Conservation (phyloP, 2,113 vertebrate genomes). For the Epinephelus fuscoguttatus region DNA sequence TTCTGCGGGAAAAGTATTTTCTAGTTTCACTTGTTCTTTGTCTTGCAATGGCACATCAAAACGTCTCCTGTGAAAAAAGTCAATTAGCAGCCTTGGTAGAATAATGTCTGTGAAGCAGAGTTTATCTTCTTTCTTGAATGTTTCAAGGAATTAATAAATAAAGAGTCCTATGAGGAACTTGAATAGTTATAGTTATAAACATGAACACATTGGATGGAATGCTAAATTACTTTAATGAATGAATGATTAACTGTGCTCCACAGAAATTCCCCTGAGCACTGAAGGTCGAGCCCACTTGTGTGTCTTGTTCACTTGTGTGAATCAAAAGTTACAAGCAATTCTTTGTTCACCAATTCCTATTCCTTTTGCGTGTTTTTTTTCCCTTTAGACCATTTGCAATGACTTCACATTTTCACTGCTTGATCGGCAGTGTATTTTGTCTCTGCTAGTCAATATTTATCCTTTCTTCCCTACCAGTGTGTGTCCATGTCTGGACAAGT, state of each 20-base stretch:
- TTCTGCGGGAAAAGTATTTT: too few species aligned
- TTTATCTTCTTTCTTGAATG: not conserved
- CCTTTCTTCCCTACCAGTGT: conserved; percentile 18
- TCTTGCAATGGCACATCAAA: not conserved
- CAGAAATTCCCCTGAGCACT: too few species aligned
- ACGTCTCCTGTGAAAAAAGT: not conserved
- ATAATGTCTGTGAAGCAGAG: not conserved
- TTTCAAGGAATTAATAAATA: not conserved
- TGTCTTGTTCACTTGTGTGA: too few species aligned
- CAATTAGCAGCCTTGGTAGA: not conserved
- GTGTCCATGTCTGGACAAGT: conserved; percentile 29
- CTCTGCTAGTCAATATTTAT: conserved; percentile 39
- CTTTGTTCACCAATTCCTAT: not conserved
- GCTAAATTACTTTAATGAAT: not conserved
- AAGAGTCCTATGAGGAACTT: not conserved
- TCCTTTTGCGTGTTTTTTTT: not conserved
- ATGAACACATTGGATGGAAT: not conserved
- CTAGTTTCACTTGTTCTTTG: not conserved
- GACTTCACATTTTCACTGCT: not conserved
- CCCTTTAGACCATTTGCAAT: not conserved
- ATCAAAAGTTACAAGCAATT: not conserved
- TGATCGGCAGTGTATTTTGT: conserved; percentile 11
- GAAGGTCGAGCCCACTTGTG: not conserved
- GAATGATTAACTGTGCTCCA: not conserved
- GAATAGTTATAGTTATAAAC: not conserved